These are phyloP conservation scores for Scolanthus callimorphus DNA, from an alignment of 92 coral and sea anemone genomes.

Conservation along the genomic window DNA sequence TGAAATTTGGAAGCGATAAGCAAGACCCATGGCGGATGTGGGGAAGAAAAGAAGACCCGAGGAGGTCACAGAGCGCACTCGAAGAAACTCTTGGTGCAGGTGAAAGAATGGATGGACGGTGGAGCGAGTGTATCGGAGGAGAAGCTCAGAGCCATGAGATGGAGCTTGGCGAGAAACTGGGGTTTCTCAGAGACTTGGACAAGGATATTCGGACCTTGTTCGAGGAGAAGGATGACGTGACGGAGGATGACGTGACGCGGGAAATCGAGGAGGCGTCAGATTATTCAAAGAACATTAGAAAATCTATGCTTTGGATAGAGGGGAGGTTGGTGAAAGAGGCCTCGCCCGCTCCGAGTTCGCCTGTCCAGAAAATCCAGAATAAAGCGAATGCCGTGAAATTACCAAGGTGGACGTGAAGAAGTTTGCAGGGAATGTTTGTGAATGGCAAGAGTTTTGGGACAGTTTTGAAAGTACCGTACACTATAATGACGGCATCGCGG, in stretches of 20 bases:
- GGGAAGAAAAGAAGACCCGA: background rate
- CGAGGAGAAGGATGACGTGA: background rate
- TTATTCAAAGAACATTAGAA: background rate
- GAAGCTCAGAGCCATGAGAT: no score
- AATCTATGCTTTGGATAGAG: no score
- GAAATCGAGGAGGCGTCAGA: background rate
- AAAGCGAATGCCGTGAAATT: no score
- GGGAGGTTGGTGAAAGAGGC: no score
- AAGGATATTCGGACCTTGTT: background rate
- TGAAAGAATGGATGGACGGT: background rate
- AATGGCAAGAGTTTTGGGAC: conserved; percentile 43
- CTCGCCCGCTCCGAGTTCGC: background rate
- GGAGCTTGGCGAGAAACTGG: background rate
- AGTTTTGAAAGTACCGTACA: conserved; percentile 36
- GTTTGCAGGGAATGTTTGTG: conserved; percentile 20
- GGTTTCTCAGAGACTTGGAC: background rate
- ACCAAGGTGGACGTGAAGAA: conserved; percentile 7
- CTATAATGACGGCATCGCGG: conserved; percentile 12
- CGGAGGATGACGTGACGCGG: background rate
- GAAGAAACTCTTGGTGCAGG: background rate
- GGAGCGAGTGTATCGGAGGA: no score
- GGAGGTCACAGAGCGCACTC: background rate
- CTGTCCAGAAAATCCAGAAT: background rate
- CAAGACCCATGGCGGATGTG: background rate
- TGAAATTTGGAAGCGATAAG: no score